These are phyloP conservation scores for Agapornis roseicollis DNA, from an alignment of 2,113 vertebrate genomes.

Conservation along the genomic window DNA sequence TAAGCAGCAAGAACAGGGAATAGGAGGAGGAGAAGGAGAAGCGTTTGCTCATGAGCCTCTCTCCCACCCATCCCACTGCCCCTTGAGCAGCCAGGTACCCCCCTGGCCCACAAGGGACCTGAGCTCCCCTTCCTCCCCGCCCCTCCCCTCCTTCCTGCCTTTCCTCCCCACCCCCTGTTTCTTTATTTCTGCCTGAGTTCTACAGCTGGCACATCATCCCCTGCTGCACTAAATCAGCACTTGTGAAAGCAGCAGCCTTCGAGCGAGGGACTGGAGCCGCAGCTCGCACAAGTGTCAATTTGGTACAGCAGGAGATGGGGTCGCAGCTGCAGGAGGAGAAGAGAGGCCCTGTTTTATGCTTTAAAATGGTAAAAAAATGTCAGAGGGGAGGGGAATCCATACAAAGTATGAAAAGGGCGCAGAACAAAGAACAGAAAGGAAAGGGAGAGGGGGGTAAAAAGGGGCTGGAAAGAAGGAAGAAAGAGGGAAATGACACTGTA, in stretches of 20 bases:
- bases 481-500: not conserved
- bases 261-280: conserved; percentile 61
- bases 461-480: not conserved
- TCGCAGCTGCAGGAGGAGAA: conserved; percentile 67
- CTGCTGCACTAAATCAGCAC: conserved; percentile 77
- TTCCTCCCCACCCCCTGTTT: not conserved
- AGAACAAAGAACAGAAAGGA: not conserved
- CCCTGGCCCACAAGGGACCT: not conserved
- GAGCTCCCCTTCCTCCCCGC: not conserved
- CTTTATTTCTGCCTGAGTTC: conserved; percentile 56
- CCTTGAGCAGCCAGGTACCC: not conserved
- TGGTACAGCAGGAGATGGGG: conserved; percentile 71
- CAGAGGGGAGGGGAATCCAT: conserved; percentile 30
- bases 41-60: rapidly evolving
- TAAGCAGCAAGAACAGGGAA: not conserved
- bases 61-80: not conserved
- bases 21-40: not conserved
- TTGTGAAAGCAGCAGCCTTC: conserved; percentile 72
- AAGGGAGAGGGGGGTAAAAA: not conserved
- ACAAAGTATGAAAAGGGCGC: not conserved
- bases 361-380: conserved; percentile 67
- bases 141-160: not conserved
- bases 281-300: conserved; percentile 76
- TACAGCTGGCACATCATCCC: conserved; percentile 72
- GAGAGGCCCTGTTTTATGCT: conserved; percentile 62